A percentile compares a stretch with the other conserved stretches of the same genome.
These are phyloP conservation scores for Neomorphus geoffroyi DNA, from an alignment of 2,797 vertebrate genomes.

Conservation along the genomic window DNA sequence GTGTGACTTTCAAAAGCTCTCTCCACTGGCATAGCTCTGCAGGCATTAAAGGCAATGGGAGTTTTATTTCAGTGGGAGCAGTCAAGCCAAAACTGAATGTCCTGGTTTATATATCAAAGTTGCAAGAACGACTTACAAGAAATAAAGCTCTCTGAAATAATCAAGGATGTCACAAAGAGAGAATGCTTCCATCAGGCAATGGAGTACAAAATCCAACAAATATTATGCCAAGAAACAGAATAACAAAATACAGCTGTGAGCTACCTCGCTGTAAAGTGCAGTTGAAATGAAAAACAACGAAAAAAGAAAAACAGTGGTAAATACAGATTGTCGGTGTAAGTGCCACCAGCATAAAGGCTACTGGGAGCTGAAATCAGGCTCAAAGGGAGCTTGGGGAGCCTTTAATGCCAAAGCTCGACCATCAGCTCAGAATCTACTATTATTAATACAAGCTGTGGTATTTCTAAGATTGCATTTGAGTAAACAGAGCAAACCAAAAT, in stretches of 20 bases:
- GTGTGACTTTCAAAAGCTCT: not conserved
- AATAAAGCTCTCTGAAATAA: not conserved
- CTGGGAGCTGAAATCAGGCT: constrained; percentile 7
- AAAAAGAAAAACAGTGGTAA: not conserved
- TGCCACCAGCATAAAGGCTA: not conserved
- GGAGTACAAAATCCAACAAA: not conserved
- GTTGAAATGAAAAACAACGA: not conserved
- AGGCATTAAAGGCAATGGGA: not conserved
- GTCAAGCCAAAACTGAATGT: not conserved
- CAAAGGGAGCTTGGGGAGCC: not conserved
- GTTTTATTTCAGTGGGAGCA: constrained; percentile 1
- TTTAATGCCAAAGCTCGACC: not conserved
- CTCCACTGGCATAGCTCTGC: not conserved
- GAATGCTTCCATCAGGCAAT: not conserved
- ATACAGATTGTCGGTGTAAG: not conserved
- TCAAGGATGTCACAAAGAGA: not conserved
- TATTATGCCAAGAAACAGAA: not conserved
- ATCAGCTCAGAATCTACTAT: not conserved
- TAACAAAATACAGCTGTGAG: not conserved
- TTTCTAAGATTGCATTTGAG: not conserved
- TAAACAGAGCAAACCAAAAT: not conserved
- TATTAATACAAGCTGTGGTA: not conserved
- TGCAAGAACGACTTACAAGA: not conserved
- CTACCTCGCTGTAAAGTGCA: not conserved
- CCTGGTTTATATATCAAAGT: not conserved